Base-by-base conservation (phyloP, 2,888 invertebrate species). In the Caenorhabditis panamensis region DNA sequence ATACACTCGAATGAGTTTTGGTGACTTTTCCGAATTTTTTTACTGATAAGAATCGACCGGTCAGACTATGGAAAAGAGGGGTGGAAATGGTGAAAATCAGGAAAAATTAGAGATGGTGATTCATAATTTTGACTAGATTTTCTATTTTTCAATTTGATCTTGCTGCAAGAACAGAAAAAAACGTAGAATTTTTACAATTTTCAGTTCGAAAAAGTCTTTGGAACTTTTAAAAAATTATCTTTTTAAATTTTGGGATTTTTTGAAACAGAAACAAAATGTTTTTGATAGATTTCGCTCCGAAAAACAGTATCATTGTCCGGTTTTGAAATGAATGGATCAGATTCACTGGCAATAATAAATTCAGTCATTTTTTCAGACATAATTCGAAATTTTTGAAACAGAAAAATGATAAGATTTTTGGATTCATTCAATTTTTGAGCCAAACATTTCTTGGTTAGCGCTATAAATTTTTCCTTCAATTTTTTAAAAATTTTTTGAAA, bases 1-100 rank as follows among this genome's bases (percentile, higher is more conserved):
- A 54, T 41, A 2, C 53, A 53, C n/a, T n/a, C n/a, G n/a, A n/a
- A n/a, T n/a, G n/a, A n/a, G n/a, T n/a, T n/a, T n/a, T n/a, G 54
- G 16, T 28, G 26, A 54, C 5, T 41, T 41, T 41, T 41, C 13
- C 41, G 13, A 41, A 11, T 41, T 41, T 13, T 41, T 26, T 1
- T 26, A n/a, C 4, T 24, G 31, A 54, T 54, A 26, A 54, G 18
- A 58, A 58, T 58, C 28, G 58, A 58, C 54, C 54, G 54, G 54
- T 56, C 54, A 31, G 31, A 56, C 16, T 56, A 22, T 31, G 24
- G 24, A 53, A 53, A 41, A 13, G 2, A 13, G 2, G 41, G 31
- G 31, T 36, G 5, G 36, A 11, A 31, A 9, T 31, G 31, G 31
- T 31, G 31, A 31, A 9, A n/a, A n/a, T n/a, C n/a, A n/a, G n/a